Evolutionary conservation across 2,797 vertebrate species (phyloP).

Genomic region (Euphonia xanthogaster): DNA sequence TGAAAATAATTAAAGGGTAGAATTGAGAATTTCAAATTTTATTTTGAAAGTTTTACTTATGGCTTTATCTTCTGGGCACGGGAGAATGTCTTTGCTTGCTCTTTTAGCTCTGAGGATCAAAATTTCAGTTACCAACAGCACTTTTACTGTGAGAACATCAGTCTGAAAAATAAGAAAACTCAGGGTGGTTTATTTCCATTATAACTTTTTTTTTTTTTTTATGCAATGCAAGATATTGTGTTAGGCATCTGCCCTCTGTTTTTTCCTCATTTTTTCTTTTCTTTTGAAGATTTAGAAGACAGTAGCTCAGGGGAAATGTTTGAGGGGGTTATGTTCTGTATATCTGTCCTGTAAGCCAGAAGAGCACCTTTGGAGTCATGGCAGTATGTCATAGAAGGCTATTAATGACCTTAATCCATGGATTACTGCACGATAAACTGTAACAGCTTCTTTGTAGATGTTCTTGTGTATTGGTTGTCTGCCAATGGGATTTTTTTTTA

Average conservation of each 20-base stretch:
- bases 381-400: background rate
- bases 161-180: background rate
- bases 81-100: background rate
- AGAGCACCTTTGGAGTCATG: slow-evolving; percentile 8
- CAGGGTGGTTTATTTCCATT: background rate
- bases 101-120: background rate
- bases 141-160: background rate
- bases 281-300: background rate
- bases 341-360: background rate
- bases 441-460: slow-evolving; percentile 41
- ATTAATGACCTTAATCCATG: slow-evolving; percentile 61
- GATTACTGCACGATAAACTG: slow-evolving; percentile 51
- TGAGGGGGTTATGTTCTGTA: background rate
- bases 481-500: background rate
- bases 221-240: background rate
- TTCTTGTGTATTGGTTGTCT: background rate
- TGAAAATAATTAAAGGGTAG: background rate
- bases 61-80: background rate
- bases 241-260: background rate
- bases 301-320: background rate
- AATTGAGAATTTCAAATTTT: background rate
- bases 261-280: background rate
- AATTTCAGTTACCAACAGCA: background rate
- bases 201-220: background rate
- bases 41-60: background rate